Evolutionary conservation across 2,113 vertebrate genomes (phyloP).

Genomic region (Misgurnus anguillicaudatus): DNA sequence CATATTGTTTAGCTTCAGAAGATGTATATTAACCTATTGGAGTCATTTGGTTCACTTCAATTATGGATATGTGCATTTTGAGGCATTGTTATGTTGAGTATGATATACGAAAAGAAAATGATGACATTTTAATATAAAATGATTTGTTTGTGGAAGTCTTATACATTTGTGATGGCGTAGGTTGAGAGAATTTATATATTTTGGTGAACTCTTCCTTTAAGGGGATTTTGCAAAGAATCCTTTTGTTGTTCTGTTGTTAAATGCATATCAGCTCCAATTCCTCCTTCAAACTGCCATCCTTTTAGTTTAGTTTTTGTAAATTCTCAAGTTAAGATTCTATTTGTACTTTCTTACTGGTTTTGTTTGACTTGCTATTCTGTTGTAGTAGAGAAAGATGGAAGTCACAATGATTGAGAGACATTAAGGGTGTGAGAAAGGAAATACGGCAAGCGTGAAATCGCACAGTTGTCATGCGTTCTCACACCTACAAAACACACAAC

Average conservation of each 20-base stretch:
- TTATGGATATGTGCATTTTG: too few relatives aligned
- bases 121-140: too few relatives aligned
- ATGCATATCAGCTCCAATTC: not conserved
- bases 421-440: slow-evolving; percentile 39
- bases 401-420: not conserved
- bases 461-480: slow-evolving; percentile 13
- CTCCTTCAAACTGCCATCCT: too few relatives aligned
- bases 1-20: too few relatives aligned
- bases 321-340: not conserved
- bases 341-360: not conserved
- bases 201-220: not conserved
- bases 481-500: slow-evolving; percentile 21
- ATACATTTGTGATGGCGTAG: too few relatives aligned
- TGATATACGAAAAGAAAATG: too few relatives aligned
- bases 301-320: not conserved
- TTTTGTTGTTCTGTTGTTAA: not conserved
- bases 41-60: too few relatives aligned
- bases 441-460: slow-evolving; percentile 9
- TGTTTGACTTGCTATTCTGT: slow-evolving; percentile 45
- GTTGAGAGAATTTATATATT: too few relatives aligned
- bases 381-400: slow-evolving; percentile 60
- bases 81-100: too few relatives aligned
- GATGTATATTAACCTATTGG: too few relatives aligned
- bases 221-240: not conserved
- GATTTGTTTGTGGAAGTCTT: too few relatives aligned